A percentile compares a stretch with the other conserved stretches of the same genome.
These are phyloP conservation scores for Agrilus biguttatus DNA, from an alignment of 2,888 invertebrate genomes.

Conservation along the genomic window DNA sequence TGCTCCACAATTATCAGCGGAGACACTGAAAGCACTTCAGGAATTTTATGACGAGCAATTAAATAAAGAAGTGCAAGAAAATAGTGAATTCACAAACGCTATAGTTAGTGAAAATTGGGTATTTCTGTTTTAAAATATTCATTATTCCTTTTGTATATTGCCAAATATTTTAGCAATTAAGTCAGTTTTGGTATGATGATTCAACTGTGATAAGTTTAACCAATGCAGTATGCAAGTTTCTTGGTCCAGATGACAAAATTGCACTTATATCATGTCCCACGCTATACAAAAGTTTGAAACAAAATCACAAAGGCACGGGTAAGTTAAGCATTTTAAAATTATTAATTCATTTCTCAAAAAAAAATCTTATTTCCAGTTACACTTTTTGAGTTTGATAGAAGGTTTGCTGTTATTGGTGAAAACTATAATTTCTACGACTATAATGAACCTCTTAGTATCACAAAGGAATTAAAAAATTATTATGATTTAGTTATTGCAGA, in stretches of 20 bases:
- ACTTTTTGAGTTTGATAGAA: constrained; percentile 62
- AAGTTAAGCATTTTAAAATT: not conserved
- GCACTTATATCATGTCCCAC: constrained; percentile 85
- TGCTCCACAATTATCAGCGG: constrained; percentile 47
- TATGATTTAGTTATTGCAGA: constrained; percentile 84
- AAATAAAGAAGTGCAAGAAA: constrained; percentile 41
- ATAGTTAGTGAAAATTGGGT: constrained; percentile 68
- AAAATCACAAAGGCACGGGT: constrained; percentile 14
- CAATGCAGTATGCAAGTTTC: constrained; percentile 43
- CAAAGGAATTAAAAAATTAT: constrained; percentile 38
- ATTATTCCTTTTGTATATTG: constrained; percentile 1
- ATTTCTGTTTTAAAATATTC: constrained; percentile 12
- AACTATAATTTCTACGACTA: constrained; percentile 84
- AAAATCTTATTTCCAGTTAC: constrained; percentile 15
- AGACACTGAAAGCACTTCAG: constrained; percentile 58
- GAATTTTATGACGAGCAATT: constrained; percentile 64
- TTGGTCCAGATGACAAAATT: constrained; percentile 45
- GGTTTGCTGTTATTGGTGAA: constrained; percentile 64
- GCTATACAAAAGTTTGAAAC: constrained; percentile 53
- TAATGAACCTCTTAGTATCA: constrained; percentile 56
- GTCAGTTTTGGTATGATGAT: constrained; percentile 95
- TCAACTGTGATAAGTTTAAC: constrained; percentile 60
- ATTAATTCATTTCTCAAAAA: not conserved
- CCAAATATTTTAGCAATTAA: constrained; percentile 62
- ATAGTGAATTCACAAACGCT: constrained; percentile 19